Evolutionary conservation across 2,888 invertebrate species (phyloP).

Genomic region (Metellina segmentata): DNA sequence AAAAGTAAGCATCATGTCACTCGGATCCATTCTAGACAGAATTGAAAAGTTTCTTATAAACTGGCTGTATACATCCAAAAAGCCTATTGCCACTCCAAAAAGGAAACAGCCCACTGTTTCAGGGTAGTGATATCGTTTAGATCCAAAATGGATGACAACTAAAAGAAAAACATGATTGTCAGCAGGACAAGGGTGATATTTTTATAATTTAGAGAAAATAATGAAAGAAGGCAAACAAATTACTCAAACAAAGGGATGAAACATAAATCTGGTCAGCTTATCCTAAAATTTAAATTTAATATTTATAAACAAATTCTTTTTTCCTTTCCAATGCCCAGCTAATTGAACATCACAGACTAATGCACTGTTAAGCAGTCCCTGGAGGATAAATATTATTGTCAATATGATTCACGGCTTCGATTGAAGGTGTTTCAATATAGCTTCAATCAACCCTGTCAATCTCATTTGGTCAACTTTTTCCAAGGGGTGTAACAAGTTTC

Average conservation of each 20-base stretch:
- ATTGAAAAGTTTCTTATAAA: constrained; percentile 25
- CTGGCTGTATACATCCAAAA: constrained; percentile 43
- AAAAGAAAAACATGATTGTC: neutral
- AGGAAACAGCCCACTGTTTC: constrained; percentile 64
- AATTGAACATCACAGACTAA: too few relatives aligned
- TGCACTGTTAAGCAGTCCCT: too few relatives aligned
- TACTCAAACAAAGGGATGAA: neutral
- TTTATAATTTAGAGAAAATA: neutral
- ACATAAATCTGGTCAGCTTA: too few relatives aligned
- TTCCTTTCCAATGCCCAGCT: too few relatives aligned
- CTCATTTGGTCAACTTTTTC: too few relatives aligned
- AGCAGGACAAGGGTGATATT: neutral
- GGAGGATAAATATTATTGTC: too few relatives aligned
- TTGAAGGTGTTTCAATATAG: too few relatives aligned
- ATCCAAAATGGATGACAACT: constrained; percentile 65
- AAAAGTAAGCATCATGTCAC: constrained; percentile 81
- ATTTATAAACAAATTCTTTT: too few relatives aligned
- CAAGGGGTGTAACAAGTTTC: too few relatives aligned
- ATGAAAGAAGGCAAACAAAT: neutral
- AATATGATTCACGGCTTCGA: too few relatives aligned
- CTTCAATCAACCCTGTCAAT: too few relatives aligned
- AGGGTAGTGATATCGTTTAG: constrained; percentile 58
- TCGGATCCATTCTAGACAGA: constrained; percentile 80
- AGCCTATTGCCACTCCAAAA: constrained; percentile 55
- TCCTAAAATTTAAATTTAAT: too few relatives aligned